Evolutionary conservation across 2,113 vertebrate genomes (phyloP).

Genomic region (Carassius auratus): DNA sequence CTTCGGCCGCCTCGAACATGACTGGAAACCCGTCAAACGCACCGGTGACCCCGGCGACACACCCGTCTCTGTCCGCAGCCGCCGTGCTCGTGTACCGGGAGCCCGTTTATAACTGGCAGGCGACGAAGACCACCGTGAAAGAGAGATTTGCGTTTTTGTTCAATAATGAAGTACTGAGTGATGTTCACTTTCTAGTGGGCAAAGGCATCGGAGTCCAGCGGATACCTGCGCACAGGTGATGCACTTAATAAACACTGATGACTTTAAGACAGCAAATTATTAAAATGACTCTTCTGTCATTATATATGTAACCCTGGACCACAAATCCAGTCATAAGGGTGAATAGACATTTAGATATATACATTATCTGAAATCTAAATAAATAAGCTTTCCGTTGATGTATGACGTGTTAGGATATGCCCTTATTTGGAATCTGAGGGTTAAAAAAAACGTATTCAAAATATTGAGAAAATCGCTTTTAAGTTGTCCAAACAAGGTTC

Average conservation of each 20-base stretch:
- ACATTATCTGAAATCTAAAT: too few relatives aligned
- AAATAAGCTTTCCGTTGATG: too few relatives aligned
- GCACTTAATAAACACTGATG: not conserved
- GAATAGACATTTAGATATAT: too few relatives aligned
- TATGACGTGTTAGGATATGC: too few relatives aligned
- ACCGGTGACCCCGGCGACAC: slow-evolving; percentile 59
- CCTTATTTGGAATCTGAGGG: too few relatives aligned
- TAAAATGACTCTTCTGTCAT: not conserved
- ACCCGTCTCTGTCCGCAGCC: slow-evolving; percentile 67
- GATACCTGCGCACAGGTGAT: slow-evolving; percentile 93
- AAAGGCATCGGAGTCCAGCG: slow-evolving; percentile 92
- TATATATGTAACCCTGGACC: too few relatives aligned
- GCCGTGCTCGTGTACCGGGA: slow-evolving; percentile 83
- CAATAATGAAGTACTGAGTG: slow-evolving; percentile 96
- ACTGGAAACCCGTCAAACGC: slow-evolving; percentile 67
- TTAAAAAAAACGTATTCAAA: too few relatives aligned
- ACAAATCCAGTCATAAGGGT: too few relatives aligned
- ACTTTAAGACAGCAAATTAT: not conserved
- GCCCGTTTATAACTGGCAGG: slow-evolving; percentile 94
- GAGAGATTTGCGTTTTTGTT: slow-evolving; percentile 92
- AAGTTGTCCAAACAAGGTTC: too few relatives aligned
- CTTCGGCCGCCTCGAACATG: slow-evolving; percentile 74
- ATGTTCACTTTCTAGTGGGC: slow-evolving; percentile 95
- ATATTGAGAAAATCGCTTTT: too few relatives aligned
- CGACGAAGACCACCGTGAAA: slow-evolving; percentile 93